Percentiles rank a stretch among this genome's conserved stretches.
Evolutionary conservation across 2,888 invertebrate genomes (phyloP).

Genomic region (Dynastes maya): DNA sequence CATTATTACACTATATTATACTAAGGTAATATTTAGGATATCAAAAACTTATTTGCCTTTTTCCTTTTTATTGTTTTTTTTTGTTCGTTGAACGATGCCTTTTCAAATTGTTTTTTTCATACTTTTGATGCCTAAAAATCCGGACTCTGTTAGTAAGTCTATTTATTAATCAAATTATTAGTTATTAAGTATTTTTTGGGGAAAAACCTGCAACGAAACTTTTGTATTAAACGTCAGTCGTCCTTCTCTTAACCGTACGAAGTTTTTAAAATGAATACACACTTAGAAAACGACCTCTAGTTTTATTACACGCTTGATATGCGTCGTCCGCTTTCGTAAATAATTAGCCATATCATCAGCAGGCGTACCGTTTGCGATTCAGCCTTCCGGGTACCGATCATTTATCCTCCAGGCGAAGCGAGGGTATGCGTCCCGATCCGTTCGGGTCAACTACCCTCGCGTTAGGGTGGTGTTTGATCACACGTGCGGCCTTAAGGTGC

Average conservation of each 20-base stretch:
- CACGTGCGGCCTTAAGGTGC: slow-evolving; percentile 63
- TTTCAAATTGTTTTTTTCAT: too few relatives aligned
- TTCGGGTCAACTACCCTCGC: slow-evolving; percentile 57
- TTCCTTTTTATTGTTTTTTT: too few relatives aligned
- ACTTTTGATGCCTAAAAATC: too few relatives aligned
- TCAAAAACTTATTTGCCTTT: too few relatives aligned
- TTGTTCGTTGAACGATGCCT: too few relatives aligned
- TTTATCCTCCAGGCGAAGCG: slow-evolving; percentile 53
- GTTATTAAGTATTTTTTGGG: not conserved
- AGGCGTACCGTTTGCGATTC: slow-evolving; percentile 23
- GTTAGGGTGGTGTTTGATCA: slow-evolving; percentile 62
- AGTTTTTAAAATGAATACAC: slow-evolving; percentile 30
- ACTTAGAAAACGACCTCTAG: slow-evolving; percentile 43
- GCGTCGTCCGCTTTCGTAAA: slow-evolving; percentile 28
- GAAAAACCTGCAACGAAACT: too few relatives aligned
- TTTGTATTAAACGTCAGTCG: slow-evolving; percentile 37
- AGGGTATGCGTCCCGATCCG: slow-evolving; percentile 55
- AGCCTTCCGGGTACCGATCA: slow-evolving; percentile 43
- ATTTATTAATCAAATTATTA: not conserved
- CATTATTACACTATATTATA: too few relatives aligned
- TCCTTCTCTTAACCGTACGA: slow-evolving; percentile 44
- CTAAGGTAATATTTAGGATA: too few relatives aligned
- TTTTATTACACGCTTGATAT: slow-evolving; percentile 34
- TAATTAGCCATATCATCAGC: slow-evolving; percentile 43
- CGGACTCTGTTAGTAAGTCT: too few relatives aligned